Percentiles rank a stretch among this genome's conserved stretches.
These are phyloP conservation scores for Acronicta alni DNA, from an alignment of 2,888 invertebrate genomes.

Conservation along the genomic window DNA sequence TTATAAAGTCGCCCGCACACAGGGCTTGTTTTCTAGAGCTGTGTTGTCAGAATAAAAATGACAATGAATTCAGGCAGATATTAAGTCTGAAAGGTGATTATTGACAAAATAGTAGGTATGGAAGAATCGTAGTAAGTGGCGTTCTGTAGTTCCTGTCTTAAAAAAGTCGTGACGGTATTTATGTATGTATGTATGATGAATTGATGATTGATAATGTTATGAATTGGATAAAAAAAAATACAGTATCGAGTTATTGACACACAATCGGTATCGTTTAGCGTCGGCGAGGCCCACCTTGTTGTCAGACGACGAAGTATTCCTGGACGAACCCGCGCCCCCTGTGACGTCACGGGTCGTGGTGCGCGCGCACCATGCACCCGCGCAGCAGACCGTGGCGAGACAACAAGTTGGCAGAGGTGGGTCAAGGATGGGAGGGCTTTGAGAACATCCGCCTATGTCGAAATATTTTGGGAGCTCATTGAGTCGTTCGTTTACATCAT, in stretches of 20 bases:
- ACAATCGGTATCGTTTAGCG: slow-evolving; percentile 12
- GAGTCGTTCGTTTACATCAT: background rate
- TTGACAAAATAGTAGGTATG: too few relatives aligned
- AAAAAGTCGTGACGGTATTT: too few relatives aligned
- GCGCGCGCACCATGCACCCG: slow-evolving; percentile 55
- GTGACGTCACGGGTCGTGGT: slow-evolving; percentile 58
- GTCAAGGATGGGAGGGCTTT: slow-evolving; percentile 4
- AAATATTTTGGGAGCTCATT: background rate
- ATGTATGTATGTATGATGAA: too few relatives aligned
- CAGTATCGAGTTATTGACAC: background rate
- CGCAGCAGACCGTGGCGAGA: slow-evolving; percentile 62
- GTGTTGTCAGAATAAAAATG: too few relatives aligned
- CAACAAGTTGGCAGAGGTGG: slow-evolving; percentile 61
- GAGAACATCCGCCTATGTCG: too few relatives aligned
- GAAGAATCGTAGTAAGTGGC: too few relatives aligned
- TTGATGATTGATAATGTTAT: too few relatives aligned
- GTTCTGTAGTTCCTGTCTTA: too few relatives aligned
- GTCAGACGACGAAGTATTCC: slow-evolving; percentile 80
- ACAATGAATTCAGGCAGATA: too few relatives aligned
- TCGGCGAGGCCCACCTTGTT: slow-evolving; percentile 65
- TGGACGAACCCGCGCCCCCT: slow-evolving; percentile 67
- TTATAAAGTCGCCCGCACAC: too few relatives aligned
- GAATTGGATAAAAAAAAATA: too few relatives aligned
- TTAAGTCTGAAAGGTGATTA: background rate
- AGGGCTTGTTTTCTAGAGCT: too few relatives aligned